phyloP scores from a whole-genome alignment of 2,113 vertebrate species.

The Anguilla japonica region DNA sequence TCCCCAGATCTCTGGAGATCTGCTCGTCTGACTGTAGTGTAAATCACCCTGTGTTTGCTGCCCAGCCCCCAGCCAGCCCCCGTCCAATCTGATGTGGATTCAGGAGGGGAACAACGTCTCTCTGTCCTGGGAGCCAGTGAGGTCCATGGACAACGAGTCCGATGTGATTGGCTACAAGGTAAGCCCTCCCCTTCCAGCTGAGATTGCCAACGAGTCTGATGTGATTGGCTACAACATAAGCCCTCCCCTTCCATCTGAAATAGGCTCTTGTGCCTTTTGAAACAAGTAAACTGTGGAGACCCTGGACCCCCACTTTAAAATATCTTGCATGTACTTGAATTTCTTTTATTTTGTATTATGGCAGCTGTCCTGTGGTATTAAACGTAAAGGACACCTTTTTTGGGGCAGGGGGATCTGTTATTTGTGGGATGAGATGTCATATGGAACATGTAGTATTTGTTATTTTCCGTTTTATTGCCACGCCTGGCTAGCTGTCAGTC shows the following conservation, averaged over 20 bases:
- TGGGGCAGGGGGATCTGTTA: too few relatives aligned
- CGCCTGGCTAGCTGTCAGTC: neutral
- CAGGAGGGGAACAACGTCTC: slow-evolving; percentile 90
- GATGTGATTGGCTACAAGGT: slow-evolving; percentile 96
- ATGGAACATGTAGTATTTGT: neutral
- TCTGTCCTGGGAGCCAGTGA: slow-evolving; percentile 89
- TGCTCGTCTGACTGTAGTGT: neutral
- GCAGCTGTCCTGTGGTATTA: neutral
- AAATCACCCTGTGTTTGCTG: slow-evolving; percentile 27
- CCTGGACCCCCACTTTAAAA: neutral
- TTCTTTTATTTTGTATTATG: neutral
- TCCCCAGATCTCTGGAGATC: neutral
- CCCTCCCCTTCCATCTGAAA: neutral
- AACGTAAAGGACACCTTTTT: too few relatives aligned
- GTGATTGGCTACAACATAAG: slow-evolving; percentile 94
- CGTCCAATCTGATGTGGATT: slow-evolving; percentile 87
- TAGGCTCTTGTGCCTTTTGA: neutral
- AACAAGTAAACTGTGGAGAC: neutral
- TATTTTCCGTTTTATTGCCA: neutral
- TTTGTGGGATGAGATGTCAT: too few relatives aligned
- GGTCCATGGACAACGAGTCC: slow-evolving; percentile 86
- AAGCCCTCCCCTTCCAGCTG: slow-evolving; percentile 37
- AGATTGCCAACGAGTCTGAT: slow-evolving; percentile 85
- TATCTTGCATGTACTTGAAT: neutral
- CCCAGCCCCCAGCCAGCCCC: slow-evolving; percentile 86